Percentiles rank a stretch among this genome's conserved stretches.
These are phyloP conservation scores for Equus przewalskii DNA, from an alignment of 2,113 vertebrate genomes.

Conservation along the genomic window DNA sequence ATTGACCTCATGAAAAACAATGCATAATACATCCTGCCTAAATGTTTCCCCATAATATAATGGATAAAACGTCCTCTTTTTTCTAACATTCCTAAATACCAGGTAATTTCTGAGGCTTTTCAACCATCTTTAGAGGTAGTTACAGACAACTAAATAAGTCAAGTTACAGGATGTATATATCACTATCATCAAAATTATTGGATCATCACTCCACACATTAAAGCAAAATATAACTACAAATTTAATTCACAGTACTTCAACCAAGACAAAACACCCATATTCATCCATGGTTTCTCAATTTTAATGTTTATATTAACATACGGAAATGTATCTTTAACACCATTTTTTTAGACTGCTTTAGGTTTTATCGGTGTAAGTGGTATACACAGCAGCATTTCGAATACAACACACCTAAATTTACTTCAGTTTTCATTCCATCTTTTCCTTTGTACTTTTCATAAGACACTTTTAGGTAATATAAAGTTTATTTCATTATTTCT, in stretches of 20 bases:
- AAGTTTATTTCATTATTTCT: slow-evolving; percentile 13
- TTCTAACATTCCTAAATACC: not conserved
- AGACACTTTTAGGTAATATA: not conserved
- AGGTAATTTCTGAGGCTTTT: not conserved
- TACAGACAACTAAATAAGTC: not conserved
- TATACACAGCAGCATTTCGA: not conserved
- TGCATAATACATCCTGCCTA: not conserved
- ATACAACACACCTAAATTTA: slow-evolving; percentile 2
- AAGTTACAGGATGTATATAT: not conserved
- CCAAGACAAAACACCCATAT: not conserved
- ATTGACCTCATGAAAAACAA: not conserved
- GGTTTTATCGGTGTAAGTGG: not conserved
- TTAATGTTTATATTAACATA: not conserved
- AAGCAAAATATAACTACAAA: not conserved
- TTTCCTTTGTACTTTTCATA: not conserved
- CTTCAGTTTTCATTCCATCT: not conserved
- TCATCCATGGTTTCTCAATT: not conserved
- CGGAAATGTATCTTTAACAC: not conserved
- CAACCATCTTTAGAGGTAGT: not conserved
- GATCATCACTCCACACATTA: not conserved
- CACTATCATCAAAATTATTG: not conserved
- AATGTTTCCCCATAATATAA: not conserved
- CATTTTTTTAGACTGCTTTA: not conserved
- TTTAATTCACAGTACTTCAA: not conserved
- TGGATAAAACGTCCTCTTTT: not conserved